phyloP scores from a whole-genome alignment of 2,113 vertebrate species.

The Redunca redunca region DNA sequence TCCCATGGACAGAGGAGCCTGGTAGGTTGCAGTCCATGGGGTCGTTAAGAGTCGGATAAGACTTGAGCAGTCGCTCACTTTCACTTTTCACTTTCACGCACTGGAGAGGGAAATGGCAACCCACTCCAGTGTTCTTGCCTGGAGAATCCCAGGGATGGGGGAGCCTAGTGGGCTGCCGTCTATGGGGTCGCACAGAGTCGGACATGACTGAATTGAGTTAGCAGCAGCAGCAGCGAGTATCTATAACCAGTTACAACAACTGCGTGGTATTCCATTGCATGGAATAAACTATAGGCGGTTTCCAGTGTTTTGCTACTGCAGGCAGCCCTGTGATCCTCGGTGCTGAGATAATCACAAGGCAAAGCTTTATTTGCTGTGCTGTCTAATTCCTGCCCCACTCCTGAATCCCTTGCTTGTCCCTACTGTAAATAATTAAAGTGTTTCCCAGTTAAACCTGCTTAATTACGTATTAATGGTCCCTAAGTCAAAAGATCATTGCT shows the following conservation, averaged over 20 bases:
- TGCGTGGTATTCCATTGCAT: neutral
- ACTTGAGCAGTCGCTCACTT: too few species aligned
- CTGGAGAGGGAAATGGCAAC: too few species aligned
- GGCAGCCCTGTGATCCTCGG: neutral
- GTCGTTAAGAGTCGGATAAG: too few species aligned
- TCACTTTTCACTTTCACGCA: too few species aligned
- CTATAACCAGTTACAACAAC: neutral
- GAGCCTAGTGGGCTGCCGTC: too few species aligned
- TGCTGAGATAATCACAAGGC: neutral
- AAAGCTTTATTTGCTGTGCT: constrained; percentile 29
- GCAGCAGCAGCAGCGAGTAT: neutral
- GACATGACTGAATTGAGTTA: too few species aligned
- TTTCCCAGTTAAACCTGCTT: constrained; percentile 73
- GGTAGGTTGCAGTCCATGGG: too few species aligned
- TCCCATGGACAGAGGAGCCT: too few species aligned
- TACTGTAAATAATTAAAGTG: constrained; percentile 71
- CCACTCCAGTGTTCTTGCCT: too few species aligned
- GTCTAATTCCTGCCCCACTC: constrained; percentile 42
- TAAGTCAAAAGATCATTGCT: constrained; percentile 67
- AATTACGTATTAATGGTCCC: constrained; percentile 75
- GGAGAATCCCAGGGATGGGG: too few species aligned
- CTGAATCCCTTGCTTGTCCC: constrained; percentile 33
- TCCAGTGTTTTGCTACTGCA: neutral
- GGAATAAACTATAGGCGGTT: neutral
- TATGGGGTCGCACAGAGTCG: too few species aligned